Conservation (phyloP, 2,888 invertebrate species). For the Monoplex corrugatus region DNA sequence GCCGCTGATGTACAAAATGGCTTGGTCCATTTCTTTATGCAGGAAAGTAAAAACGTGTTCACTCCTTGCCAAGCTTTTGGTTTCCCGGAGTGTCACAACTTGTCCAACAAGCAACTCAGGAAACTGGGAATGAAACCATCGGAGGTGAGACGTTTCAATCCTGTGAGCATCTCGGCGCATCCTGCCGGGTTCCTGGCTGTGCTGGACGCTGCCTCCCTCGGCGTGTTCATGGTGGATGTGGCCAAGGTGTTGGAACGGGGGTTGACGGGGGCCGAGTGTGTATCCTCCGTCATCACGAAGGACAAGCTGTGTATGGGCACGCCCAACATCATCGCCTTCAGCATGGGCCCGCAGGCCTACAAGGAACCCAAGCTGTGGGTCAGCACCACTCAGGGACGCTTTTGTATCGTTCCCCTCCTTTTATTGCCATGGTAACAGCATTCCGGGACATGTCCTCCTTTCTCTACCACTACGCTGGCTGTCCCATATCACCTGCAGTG, state of each 20-base stretch:
- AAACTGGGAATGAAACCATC: too few species aligned
- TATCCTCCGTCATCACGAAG: not conserved
- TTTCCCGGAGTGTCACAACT: not conserved
- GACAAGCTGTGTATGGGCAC: not conserved
- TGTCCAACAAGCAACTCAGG: not conserved
- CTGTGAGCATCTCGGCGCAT: constrained; percentile 15
- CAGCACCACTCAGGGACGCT: not conserved
- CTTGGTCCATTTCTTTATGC: constrained; percentile 2
- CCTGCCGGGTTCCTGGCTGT: constrained; percentile 32
- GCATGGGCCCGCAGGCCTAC: not conserved
- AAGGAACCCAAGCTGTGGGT: constrained; percentile 12
- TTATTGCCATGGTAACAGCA: not conserved
- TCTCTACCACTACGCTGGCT: too few species aligned
- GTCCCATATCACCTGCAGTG: too few species aligned
- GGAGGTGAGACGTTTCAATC: not conserved
- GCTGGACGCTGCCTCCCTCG: constrained; percentile 5
- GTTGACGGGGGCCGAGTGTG: not conserved
- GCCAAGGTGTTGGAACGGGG: not conserved
- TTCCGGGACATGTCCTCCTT: too few species aligned
- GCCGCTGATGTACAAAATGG: constrained; percentile 16
- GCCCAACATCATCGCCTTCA: constrained; percentile 5
- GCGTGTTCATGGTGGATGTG: not conserved
- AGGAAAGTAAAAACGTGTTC: not conserved
- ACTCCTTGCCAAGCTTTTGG: not conserved
- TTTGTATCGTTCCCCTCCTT: not conserved